Evolutionary conservation across 2,797 vertebrate species (phyloP).

Genomic region (Siniperca scherzeri): DNA sequence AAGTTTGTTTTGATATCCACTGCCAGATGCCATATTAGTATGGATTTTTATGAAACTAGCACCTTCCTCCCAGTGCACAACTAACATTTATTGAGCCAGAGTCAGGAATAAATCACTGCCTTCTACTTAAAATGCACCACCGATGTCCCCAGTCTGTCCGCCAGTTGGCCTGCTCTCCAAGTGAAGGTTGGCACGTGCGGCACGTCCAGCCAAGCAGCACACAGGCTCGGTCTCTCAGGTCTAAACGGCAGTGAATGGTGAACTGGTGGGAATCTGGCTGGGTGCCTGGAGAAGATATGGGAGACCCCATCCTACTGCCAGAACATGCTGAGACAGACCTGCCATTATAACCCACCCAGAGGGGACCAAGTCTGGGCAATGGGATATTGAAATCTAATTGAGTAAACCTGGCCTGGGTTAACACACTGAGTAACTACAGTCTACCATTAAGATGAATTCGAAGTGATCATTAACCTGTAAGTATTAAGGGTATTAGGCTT

Average conservation of each 20-base stretch:
- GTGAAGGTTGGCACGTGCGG: slow-evolving; percentile 47
- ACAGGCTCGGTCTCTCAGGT: slow-evolving; percentile 61
- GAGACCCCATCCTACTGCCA: slow-evolving; percentile 66
- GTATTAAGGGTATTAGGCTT: neutral
- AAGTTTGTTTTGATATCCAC: slow-evolving; percentile 4
- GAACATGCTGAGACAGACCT: slow-evolving; percentile 70
- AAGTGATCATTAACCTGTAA: neutral
- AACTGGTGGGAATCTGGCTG: slow-evolving; percentile 73
- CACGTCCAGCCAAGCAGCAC: slow-evolving; percentile 61
- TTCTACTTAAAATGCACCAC: slow-evolving; percentile 65
- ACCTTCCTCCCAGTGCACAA: slow-evolving; percentile 7
- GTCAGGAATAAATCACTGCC: slow-evolving; percentile 38
- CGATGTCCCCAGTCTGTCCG: slow-evolving; percentile 22
- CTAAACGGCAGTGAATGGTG: slow-evolving; percentile 78
- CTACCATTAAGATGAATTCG: neutral
- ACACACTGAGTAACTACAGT: slow-evolving; percentile 1
- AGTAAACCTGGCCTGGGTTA: slow-evolving; percentile 37
- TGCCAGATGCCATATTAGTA: neutral
- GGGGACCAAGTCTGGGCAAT: slow-evolving; percentile 19
- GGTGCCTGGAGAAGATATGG: slow-evolving; percentile 66
- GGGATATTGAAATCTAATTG: slow-evolving; percentile 25
- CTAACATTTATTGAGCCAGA: slow-evolving; percentile 28
- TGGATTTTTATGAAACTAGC: slow-evolving; percentile 20
- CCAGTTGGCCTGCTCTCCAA: slow-evolving; percentile 53
- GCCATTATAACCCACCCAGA: slow-evolving; percentile 55